Conservation (phyloP, 2,797 vertebrate species). For the Microctenopoma stevenorrisi region DNA sequence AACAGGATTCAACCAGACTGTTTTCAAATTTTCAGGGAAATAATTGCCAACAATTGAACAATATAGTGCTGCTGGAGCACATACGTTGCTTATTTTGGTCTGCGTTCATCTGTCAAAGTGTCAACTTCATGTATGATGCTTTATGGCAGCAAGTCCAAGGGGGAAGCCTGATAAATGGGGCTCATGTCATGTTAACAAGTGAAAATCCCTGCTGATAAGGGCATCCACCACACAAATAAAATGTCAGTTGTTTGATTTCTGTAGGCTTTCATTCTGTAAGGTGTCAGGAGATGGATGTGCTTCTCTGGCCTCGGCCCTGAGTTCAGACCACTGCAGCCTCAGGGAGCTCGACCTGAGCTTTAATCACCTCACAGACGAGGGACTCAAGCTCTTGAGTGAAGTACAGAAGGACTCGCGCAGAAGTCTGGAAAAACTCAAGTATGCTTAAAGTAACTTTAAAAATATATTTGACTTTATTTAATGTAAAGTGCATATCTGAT, state of each 20-base stretch:
- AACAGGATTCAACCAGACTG: too few species aligned
- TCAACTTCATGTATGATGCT: background rate
- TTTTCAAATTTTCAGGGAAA: background rate
- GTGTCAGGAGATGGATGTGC: conserved; percentile 48
- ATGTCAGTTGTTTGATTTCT: conserved; percentile 24
- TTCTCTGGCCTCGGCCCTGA: conserved; percentile 21
- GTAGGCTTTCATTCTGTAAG: conserved; percentile 51
- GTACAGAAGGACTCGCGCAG: conserved; percentile 19
- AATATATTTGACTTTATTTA: background rate
- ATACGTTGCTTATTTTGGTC: background rate
- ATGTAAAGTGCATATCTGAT: background rate
- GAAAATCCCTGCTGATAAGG: conserved; percentile 10
- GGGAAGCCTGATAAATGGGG: conserved; percentile 7
- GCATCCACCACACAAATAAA: background rate
- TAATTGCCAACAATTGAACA: background rate
- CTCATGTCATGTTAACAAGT: conserved; percentile 1
- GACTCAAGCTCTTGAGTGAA: conserved; percentile 31
- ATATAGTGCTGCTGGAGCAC: background rate
- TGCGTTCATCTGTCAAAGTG: background rate
- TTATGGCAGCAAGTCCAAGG: background rate
- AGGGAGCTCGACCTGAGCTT: conserved; percentile 54
- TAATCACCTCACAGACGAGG: conserved; percentile 46
- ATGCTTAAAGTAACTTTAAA: background rate
- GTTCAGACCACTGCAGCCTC: conserved; percentile 32
- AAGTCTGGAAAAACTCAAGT: conserved; percentile 48